Percentiles rank a stretch among this genome's conserved stretches.
Conservation (phyloP, 2,113 vertebrate species). For the Gorsachius goisagi region DNA sequence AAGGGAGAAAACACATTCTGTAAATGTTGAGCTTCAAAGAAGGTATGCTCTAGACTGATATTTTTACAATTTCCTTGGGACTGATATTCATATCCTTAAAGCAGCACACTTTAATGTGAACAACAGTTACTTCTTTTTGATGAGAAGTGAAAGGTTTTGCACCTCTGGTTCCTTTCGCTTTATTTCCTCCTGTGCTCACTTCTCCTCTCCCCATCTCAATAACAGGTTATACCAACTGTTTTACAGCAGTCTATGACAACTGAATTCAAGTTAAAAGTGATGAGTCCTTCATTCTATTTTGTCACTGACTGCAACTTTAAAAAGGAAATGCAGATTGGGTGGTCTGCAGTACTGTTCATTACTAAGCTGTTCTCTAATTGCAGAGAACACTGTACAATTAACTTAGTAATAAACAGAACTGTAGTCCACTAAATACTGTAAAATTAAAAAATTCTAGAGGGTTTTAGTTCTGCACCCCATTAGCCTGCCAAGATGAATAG, state of each 20-base stretch:
- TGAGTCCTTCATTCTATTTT: not conserved
- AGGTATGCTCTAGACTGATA: not conserved
- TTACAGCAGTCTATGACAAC: not conserved
- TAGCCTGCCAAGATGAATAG: slow-evolving; percentile 43
- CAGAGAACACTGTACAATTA: not conserved
- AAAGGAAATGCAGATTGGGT: not conserved
- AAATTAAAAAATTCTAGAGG: not conserved
- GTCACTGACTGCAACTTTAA: not conserved
- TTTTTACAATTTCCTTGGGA: slow-evolving; percentile 23
- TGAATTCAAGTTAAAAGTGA: not conserved
- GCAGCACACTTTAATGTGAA: not conserved
- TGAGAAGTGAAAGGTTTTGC: slow-evolving; percentile 1
- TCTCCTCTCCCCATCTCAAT: not conserved
- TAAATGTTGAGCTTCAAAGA: slow-evolving; percentile 36
- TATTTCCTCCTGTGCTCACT: not conserved
- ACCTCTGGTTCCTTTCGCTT: not conserved
- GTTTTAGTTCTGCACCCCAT: slow-evolving; percentile 26
- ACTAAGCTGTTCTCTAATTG: not conserved
- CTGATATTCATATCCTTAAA: slow-evolving; percentile 39
- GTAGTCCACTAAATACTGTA: not conserved
- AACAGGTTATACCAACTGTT: not conserved
- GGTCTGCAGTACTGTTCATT: not conserved
- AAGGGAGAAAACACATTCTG: slow-evolving; percentile 28
- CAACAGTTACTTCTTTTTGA: slow-evolving; percentile 21
- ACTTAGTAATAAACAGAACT: not conserved